These are phyloP conservation scores for Rhizomys pruinosus DNA, from an alignment of 2,113 vertebrate genomes.

Conservation along the genomic window DNA sequence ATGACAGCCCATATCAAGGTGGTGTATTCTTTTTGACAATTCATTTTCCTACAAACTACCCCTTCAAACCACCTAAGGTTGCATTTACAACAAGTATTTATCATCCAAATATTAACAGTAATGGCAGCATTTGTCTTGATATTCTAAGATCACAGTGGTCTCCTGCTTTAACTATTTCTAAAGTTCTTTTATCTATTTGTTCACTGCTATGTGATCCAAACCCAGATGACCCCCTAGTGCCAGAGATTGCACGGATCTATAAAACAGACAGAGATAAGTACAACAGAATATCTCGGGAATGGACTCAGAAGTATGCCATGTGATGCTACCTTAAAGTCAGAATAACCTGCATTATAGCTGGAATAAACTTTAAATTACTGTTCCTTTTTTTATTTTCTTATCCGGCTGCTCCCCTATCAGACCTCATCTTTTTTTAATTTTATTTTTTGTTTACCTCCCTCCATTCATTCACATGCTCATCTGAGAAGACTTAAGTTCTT, in stretches of 20 bases:
- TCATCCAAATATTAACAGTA: conserved; percentile 98
- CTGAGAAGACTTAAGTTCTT: conserved; percentile 92
- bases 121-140: conserved; percentile 96
- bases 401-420: conserved; percentile 89
- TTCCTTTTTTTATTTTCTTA: not conserved
- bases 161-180: not conserved
- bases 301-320: conserved; percentile 99
- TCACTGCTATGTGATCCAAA: conserved; percentile 99
- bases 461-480: conserved; percentile 94
- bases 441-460: conserved; percentile 91
- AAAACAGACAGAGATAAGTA: conserved; percentile 92
- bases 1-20: not conserved
- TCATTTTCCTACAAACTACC: not conserved
- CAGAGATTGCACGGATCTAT: conserved; percentile 99
- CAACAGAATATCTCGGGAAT: conserved; percentile 99
- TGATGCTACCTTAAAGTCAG: conserved; percentile 92
- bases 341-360: conserved; percentile 93
- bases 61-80: not conserved
- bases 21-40: not conserved
- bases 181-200: conserved; percentile 99
- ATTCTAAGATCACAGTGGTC: not conserved
- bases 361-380: conserved; percentile 69
- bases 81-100: not conserved
- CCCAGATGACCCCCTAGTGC: conserved; percentile 97
- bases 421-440: conserved; percentile 90